Conservation (phyloP, 2,113 vertebrate species). For the Orycteropus afer region DNA sequence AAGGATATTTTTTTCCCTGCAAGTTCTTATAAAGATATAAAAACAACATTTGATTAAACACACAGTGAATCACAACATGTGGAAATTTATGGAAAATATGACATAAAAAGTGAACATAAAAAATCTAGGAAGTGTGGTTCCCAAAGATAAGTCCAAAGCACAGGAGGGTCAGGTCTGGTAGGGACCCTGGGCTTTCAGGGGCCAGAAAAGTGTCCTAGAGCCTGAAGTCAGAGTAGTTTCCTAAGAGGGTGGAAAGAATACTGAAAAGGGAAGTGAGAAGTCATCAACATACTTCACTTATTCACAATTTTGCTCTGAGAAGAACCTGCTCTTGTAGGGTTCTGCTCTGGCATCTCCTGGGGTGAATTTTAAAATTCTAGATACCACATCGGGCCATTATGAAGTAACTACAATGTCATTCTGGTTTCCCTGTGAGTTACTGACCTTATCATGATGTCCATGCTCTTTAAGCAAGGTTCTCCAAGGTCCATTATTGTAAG, state of each 20-base stretch:
- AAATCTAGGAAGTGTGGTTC: neutral
- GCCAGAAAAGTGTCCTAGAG: neutral
- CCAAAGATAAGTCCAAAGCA: neutral
- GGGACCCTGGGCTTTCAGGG: neutral
- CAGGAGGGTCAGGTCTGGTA: neutral
- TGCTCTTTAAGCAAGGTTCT: neutral
- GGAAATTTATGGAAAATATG: constrained; percentile 35
- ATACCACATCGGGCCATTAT: neutral
- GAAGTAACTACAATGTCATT: neutral
- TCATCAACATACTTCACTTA: constrained; percentile 46
- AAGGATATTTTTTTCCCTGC: neutral
- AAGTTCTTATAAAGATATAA: neutral
- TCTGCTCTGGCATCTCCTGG: constrained; percentile 32
- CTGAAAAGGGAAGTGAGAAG: constrained; percentile 61
- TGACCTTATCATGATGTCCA: neutral
- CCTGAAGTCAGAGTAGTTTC: constrained; percentile 1
- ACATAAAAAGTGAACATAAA: neutral
- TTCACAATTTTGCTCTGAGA: constrained; percentile 55
- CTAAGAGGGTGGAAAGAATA: neutral
- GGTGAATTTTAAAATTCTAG: constrained; percentile 39
- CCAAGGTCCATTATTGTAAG: neutral
- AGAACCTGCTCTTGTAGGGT: neutral
- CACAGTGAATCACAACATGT: neutral
- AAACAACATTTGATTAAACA: constrained; percentile 31
- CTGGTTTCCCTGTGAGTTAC: neutral